phyloP scores from a whole-genome alignment of 2,888 invertebrate genomes.

The Protophormia terraenovae region DNA sequence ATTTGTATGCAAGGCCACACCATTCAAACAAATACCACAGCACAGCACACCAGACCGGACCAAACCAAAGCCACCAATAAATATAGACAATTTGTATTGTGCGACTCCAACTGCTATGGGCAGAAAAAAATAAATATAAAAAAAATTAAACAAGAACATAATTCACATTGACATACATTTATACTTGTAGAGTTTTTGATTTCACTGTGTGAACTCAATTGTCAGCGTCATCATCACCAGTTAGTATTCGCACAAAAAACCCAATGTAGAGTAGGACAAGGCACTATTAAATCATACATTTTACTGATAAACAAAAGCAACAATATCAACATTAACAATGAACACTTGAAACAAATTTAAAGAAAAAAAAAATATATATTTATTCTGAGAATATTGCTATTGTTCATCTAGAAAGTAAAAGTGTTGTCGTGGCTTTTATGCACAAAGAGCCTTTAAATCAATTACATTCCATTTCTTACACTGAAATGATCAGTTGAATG shows the following conservation, averaged over 20 bases:
- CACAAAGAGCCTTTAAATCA: background rate
- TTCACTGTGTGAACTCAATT: constrained; percentile 60
- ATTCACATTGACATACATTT: constrained; percentile 58
- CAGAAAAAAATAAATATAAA: constrained; percentile 9
- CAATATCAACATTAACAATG: background rate
- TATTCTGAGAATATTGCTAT: background rate
- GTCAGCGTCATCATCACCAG: constrained; percentile 5
- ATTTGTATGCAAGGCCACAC: constrained; percentile 57
- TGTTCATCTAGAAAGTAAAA: constrained; percentile 44
- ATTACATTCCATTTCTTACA: background rate
- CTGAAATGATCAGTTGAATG: too few relatives aligned
- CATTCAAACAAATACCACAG: background rate
- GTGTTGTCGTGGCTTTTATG: background rate
- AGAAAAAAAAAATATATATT: background rate
- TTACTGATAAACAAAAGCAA: background rate
- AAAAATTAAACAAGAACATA: constrained; percentile 30
- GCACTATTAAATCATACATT: constrained; percentile 52
- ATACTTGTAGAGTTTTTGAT: constrained; percentile 33
- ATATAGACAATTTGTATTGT: constrained; percentile 18
- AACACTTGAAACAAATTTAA: background rate
- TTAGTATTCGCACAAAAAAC: background rate
- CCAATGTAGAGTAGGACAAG: constrained; percentile 58
- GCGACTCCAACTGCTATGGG: background rate
- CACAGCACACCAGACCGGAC: background rate
- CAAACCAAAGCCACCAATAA: constrained; percentile 12